Percentiles rank a stretch among this genome's conserved stretches.
Conservation (phyloP, 2,888 invertebrate species). For the Leptopilina myrica region DNA sequence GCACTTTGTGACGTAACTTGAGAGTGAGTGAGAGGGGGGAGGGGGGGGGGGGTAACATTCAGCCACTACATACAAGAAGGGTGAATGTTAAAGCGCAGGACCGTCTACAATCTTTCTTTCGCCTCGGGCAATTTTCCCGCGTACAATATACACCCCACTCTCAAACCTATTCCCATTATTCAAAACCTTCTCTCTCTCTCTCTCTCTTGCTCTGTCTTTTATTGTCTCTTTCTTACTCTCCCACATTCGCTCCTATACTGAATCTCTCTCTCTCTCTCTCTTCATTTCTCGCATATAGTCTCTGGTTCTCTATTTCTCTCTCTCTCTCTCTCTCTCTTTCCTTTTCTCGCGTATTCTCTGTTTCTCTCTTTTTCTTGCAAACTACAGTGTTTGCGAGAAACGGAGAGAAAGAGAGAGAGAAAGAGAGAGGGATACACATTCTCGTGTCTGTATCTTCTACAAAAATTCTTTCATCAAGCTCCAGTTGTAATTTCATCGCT, state of each 20-base stretch:
- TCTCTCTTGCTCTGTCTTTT: conserved; percentile 6
- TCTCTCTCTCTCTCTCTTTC: no score
- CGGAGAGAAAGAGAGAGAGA: no score
- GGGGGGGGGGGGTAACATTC: conserved; percentile 7
- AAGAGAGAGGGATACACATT: no score
- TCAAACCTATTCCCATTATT: conserved; percentile 27
- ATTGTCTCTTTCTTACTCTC: no score
- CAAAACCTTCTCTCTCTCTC: conserved; percentile 39
- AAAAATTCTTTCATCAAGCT: conserved; percentile 20
- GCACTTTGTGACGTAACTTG: conserved; percentile 36
- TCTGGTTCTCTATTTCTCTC: no score
- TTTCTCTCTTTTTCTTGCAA: no score
- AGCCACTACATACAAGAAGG: conserved; percentile 27
- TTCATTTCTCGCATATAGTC: no score
- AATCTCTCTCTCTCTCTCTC: no score
- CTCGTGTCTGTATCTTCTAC: neutral
- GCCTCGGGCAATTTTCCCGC: conserved; percentile 24
- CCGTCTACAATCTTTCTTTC: conserved; percentile 25
- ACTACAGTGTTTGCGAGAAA: no score
- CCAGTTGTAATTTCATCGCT: conserved; percentile 17
- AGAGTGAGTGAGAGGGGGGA: neutral
- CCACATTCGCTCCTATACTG: no score
- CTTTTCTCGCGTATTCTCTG: no score
- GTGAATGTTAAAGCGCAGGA: conserved; percentile 40
- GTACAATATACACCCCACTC: neutral